A percentile compares a stretch with the other conserved stretches of the same genome.
Evolutionary conservation across 2,797 vertebrate species (phyloP).

Genomic region (Amphiprion clarkii): DNA sequence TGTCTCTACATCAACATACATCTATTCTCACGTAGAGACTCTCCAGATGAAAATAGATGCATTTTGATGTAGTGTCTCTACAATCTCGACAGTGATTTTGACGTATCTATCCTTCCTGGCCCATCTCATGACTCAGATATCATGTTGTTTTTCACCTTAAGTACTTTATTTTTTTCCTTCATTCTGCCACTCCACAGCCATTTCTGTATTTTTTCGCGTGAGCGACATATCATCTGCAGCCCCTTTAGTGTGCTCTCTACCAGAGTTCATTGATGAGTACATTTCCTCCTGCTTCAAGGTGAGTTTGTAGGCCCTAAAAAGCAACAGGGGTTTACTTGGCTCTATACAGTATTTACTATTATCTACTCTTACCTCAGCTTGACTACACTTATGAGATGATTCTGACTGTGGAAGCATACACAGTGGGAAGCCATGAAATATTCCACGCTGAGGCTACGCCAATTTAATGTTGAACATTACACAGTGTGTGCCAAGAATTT

Average conservation of each 20-base stretch:
- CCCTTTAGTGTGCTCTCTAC: slow-evolving; percentile 34
- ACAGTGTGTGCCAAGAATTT: slow-evolving; percentile 21
- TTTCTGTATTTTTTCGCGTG: slow-evolving; percentile 29
- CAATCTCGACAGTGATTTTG: slow-evolving; percentile 5
- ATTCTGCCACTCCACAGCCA: slow-evolving; percentile 19
- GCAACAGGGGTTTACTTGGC: slow-evolving; percentile 55
- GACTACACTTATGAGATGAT: slow-evolving; percentile 46
- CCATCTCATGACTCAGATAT: slow-evolving; percentile 33
- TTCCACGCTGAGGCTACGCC: slow-evolving; percentile 32
- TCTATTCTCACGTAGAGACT: too few species aligned
- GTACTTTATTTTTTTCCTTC: slow-evolving; percentile 32
- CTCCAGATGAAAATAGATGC: too few species aligned
- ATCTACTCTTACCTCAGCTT: slow-evolving; percentile 45
- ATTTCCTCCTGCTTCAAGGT: slow-evolving; percentile 60
- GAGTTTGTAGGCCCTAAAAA: slow-evolving; percentile 54
- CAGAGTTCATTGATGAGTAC: slow-evolving; percentile 48
- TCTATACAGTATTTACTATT: slow-evolving; percentile 58
- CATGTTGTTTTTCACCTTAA: slow-evolving; percentile 44
- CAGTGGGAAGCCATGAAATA: slow-evolving; percentile 42
- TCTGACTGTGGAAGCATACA: slow-evolving; percentile 37
- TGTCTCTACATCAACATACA: too few species aligned
- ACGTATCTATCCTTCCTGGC: slow-evolving; percentile 5
- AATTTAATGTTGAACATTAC: slow-evolving; percentile 38
- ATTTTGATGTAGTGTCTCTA: background rate
- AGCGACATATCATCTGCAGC: slow-evolving; percentile 24